Evolutionary conservation across 1,140 invertebrate species (phyloP).

Genomic region (Maconellicoccus hirsutus): DNA sequence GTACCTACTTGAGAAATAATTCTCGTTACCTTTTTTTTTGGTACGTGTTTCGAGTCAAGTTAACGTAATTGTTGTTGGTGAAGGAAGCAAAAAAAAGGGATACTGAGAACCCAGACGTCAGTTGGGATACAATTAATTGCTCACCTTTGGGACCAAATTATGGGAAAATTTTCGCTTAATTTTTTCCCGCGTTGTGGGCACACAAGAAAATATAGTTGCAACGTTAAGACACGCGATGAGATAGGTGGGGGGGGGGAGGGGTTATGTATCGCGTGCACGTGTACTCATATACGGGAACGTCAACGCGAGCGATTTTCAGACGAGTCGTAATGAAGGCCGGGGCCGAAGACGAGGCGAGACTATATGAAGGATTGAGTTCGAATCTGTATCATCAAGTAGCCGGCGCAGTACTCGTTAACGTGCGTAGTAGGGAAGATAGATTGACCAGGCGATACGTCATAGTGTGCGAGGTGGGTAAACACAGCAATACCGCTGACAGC

Average conservation of each 20-base stretch:
- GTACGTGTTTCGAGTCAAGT: too few relatives aligned
- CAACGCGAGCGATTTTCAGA: too few relatives aligned
- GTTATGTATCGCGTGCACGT: too few relatives aligned
- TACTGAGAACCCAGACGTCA: too few relatives aligned
- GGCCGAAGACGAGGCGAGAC: neutral
- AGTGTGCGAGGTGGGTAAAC: neutral
- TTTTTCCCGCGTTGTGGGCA: neutral
- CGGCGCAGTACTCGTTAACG: neutral
- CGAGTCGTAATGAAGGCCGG: too few relatives aligned
- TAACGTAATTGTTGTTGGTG: too few relatives aligned
- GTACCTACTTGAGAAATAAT: too few relatives aligned
- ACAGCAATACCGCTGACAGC: conserved; percentile 2
- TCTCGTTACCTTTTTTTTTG: too few relatives aligned
- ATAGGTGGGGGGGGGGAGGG: neutral
- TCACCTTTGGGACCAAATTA: neutral
- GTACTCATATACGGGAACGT: too few relatives aligned
- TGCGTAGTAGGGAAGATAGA: neutral
- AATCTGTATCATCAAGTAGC: conserved; percentile 3
- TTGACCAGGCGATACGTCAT: neutral
- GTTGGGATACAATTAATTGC: too few relatives aligned
- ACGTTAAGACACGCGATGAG: neutral
- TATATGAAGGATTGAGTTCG: neutral
- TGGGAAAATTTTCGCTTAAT: neutral
- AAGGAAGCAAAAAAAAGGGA: too few relatives aligned
- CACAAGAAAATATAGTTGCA: neutral